phyloP scores from a whole-genome alignment of 2,113 vertebrate species.

The Daboia siamensis region DNA sequence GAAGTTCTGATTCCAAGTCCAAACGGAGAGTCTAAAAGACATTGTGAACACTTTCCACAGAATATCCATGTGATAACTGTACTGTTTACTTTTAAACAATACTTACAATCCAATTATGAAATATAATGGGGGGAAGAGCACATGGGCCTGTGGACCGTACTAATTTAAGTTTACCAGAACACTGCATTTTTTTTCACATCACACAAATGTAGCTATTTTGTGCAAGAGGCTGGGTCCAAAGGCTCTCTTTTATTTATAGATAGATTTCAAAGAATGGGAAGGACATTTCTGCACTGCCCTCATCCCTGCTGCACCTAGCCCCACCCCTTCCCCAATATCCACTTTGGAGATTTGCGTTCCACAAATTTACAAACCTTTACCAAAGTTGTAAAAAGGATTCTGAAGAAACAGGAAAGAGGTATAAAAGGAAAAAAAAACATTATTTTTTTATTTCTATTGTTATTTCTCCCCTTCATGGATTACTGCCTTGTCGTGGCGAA shows the following conservation, averaged over 20 bases:
- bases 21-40: not conserved
- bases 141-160: not conserved
- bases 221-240: not conserved
- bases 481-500: too few species aligned
- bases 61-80: not conserved
- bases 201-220: not conserved
- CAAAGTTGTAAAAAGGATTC: not conserved
- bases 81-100: not conserved
- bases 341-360: not conserved
- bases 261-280: not conserved
- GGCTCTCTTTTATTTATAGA: not conserved
- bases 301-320: not conserved
- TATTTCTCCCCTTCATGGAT: not conserved
- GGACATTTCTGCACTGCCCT: not conserved
- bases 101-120: not conserved
- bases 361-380: not conserved
- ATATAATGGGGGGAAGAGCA: not conserved
- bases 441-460: not conserved
- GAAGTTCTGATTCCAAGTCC: not conserved
- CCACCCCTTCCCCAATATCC: not conserved
- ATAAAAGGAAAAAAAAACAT: not conserved
- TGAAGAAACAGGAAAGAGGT: not conserved
- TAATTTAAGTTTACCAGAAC: not conserved
- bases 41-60: not conserved
- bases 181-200: not conserved